A percentile compares a stretch with the other conserved stretches of the same genome.
phyloP scores from a whole-genome alignment of 1,140 invertebrate genomes.

The Drosophila guanche region DNA sequence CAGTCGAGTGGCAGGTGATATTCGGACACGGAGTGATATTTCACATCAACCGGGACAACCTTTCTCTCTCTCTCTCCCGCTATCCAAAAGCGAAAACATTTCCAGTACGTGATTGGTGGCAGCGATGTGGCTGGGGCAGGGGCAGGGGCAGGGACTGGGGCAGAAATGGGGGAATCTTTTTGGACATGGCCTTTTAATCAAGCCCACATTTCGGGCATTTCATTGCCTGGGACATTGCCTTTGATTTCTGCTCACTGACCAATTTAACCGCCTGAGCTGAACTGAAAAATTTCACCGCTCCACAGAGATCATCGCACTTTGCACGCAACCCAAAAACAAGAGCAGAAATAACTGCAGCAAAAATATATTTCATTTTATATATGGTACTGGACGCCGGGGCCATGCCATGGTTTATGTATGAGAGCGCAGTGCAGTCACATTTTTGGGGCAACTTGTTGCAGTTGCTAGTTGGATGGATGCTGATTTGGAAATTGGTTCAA shows the following conservation, averaged over 20 bases:
- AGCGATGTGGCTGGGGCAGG: constrained; percentile 1
- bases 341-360: constrained; percentile 3
- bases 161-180: constrained; percentile 28
- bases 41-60: constrained; percentile 50
- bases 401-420: constrained; percentile 66
- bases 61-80: constrained; percentile 72
- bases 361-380: constrained; percentile 23
- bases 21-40: constrained; percentile 70
- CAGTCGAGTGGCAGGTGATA: constrained; percentile 53
- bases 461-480: constrained; percentile 61
- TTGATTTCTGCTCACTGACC: constrained; percentile 79
- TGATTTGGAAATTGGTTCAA: constrained; percentile 63
- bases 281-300: constrained; percentile 69
- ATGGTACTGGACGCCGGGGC: constrained; percentile 51
- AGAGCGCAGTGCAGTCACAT: constrained; percentile 53
- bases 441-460: constrained; percentile 57
- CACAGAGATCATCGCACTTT: constrained; percentile 77
- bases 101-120: constrained; percentile 34
- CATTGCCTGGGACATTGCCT: constrained; percentile 60
- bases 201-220: constrained; percentile 76
- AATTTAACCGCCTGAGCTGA: constrained; percentile 81
- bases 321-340: constrained; percentile 77
- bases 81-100: constrained; percentile 56
- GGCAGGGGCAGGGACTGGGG: background rate
- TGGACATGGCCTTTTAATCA: constrained; percentile 74